These are phyloP conservation scores for Nothocercus nigrocapillus DNA, from an alignment of 2,113 vertebrate species.

Conservation along the genomic window DNA sequence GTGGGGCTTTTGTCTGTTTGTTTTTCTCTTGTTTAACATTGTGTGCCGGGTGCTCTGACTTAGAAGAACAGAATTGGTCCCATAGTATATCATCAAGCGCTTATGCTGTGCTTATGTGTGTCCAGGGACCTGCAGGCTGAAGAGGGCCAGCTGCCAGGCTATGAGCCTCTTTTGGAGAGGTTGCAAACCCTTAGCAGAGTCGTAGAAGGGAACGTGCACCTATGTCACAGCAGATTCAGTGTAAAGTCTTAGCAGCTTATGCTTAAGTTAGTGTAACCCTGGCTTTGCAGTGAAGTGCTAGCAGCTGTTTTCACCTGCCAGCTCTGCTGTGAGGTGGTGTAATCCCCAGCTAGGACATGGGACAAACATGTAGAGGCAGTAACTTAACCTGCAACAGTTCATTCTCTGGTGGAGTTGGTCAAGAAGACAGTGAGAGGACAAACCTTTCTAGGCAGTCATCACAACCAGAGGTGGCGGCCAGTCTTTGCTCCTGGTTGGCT, in stretches of 20 bases:
- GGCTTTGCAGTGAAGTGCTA: neutral
- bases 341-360: neutral
- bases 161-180: neutral
- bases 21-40: neutral
- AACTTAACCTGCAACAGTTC: neutral
- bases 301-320: neutral
- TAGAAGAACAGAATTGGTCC: neutral
- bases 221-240: neutral
- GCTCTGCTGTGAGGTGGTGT: neutral
- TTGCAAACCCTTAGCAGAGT: neutral
- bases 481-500: neutral
- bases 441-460: neutral
- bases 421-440: neutral
- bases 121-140: neutral
- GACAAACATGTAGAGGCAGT: neutral
- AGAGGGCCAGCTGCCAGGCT: neutral
- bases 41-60: neutral
- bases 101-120: neutral
- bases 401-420: neutral
- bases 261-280: neutral
- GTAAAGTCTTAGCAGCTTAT: neutral
- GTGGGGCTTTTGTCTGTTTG: neutral
- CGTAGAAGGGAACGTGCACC: accelerated
- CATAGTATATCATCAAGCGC: accelerated
- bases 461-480: neutral